Conservation (phyloP, 2,797 vertebrate genomes). For the Pogonophryne albipinna region DNA sequence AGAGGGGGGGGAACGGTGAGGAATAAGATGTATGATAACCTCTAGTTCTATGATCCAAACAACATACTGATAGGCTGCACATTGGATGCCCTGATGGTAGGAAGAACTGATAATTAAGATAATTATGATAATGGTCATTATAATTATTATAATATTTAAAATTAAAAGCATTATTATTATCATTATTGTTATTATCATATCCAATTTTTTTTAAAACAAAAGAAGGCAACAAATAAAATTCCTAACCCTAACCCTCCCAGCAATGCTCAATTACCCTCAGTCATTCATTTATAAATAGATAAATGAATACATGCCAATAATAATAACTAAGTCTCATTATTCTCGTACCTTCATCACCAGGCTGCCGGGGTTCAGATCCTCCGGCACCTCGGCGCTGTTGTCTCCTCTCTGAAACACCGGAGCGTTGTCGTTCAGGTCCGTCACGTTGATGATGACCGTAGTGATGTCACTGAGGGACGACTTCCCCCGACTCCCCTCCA, state of each 20-base stretch:
- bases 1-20: background rate
- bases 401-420: conserved; percentile 88
- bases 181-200: too few species aligned
- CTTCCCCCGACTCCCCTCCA: conserved; percentile 91
- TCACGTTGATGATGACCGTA: conserved; percentile 92
- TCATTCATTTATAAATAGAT: background rate
- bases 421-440: conserved; percentile 92
- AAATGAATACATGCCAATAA: background rate
- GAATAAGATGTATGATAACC: background rate
- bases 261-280: too few species aligned
- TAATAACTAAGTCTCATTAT: background rate
- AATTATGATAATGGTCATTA: too few species aligned
- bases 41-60: background rate
- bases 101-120: too few species aligned
- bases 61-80: background rate
- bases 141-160: too few species aligned
- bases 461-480: conserved; percentile 89
- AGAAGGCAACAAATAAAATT: too few species aligned
- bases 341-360: conserved; percentile 88
- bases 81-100: background rate
- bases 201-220: too few species aligned
- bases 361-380: conserved; percentile 88
- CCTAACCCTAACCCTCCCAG: too few species aligned
- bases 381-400: conserved; percentile 86
- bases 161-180: too few species aligned